Percentiles rank a stretch among this genome's conserved stretches.
Evolutionary conservation across 2,888 invertebrate species (phyloP).

Genomic region (Epistrophe eligans): DNA sequence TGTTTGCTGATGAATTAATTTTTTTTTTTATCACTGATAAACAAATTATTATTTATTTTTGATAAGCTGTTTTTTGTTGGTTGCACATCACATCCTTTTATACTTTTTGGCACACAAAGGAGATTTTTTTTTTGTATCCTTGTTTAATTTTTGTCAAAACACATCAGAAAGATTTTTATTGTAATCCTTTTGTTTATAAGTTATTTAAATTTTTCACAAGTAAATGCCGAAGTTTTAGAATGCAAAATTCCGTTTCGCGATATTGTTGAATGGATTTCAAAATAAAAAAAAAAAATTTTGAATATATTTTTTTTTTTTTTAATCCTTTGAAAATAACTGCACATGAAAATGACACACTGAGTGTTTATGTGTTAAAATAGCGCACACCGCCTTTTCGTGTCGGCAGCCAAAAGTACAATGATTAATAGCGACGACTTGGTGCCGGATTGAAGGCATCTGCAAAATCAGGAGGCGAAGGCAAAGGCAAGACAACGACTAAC

Average conservation of each 20-base stretch:
- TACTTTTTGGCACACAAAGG: slow-evolving; percentile 32
- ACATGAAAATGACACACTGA: slow-evolving; percentile 46
- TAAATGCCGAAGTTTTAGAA: slow-evolving; percentile 1
- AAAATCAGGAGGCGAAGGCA: slow-evolving; percentile 63
- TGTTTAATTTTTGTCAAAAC: slow-evolving; percentile 43
- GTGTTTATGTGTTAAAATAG: slow-evolving; percentile 60
- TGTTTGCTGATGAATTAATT: not conserved
- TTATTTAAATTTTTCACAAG: slow-evolving; percentile 52
- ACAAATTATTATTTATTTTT: slow-evolving; percentile 50
- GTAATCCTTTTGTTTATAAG: slow-evolving; percentile 61
- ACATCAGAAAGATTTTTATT: slow-evolving; percentile 23
- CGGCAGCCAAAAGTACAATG: slow-evolving; percentile 84
- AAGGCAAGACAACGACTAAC: slow-evolving; percentile 44
- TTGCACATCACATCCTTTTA: slow-evolving; percentile 56
- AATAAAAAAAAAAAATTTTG: slow-evolving; percentile 23
- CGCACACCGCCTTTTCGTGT: slow-evolving; percentile 81
- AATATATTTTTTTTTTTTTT: slow-evolving; percentile 37
- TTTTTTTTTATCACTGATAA: slow-evolving; percentile 58
- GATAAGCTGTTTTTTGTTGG: slow-evolving; percentile 41
- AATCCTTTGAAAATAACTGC: slow-evolving; percentile 59
- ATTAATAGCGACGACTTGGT: slow-evolving; percentile 81
- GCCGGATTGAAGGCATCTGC: slow-evolving; percentile 74
- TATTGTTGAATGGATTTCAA: not conserved
- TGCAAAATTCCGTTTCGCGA: slow-evolving; percentile 44
- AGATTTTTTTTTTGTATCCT: slow-evolving; percentile 39